phyloP scores from a whole-genome alignment of 2,113 vertebrate species.

The Toxostoma redivivum region DNA sequence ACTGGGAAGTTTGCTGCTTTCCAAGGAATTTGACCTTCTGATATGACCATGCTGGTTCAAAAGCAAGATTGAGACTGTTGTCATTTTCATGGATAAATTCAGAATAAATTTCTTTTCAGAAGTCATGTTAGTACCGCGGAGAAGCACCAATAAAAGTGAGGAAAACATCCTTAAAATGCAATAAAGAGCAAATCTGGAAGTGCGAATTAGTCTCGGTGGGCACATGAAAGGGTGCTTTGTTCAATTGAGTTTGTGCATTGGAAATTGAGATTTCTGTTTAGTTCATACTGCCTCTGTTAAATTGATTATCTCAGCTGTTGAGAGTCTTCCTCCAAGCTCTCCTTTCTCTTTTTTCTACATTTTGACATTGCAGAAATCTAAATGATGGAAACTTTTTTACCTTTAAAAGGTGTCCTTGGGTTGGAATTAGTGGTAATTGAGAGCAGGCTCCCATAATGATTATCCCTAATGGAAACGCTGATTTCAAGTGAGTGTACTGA shows the following conservation, averaged over 20 bases:
- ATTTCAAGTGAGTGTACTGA: neutral
- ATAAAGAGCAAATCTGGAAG: neutral
- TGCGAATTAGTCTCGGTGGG: neutral
- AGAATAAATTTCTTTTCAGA: neutral
- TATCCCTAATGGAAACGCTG: neutral
- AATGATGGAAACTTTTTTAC: neutral
- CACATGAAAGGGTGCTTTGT: neutral
- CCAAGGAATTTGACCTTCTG: neutral
- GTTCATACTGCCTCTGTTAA: neutral
- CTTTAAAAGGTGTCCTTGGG: neutral
- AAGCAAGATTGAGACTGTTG: neutral
- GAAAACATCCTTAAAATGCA: neutral
- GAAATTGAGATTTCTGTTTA: neutral
- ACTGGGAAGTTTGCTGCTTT: neutral
- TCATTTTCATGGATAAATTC: neutral
- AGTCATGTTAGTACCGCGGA: neutral
- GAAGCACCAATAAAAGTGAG: neutral
- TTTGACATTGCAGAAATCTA: neutral
- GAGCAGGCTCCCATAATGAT: neutral
- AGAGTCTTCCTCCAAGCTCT: neutral
- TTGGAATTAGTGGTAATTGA: neutral
- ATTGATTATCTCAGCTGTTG: neutral
- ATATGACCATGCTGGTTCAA: neutral
- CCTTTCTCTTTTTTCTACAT: neutral
- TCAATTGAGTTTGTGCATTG: neutral